phyloP scores from a whole-genome alignment of 2,113 vertebrate species.

The Ailuropoda melanoleuca region DNA sequence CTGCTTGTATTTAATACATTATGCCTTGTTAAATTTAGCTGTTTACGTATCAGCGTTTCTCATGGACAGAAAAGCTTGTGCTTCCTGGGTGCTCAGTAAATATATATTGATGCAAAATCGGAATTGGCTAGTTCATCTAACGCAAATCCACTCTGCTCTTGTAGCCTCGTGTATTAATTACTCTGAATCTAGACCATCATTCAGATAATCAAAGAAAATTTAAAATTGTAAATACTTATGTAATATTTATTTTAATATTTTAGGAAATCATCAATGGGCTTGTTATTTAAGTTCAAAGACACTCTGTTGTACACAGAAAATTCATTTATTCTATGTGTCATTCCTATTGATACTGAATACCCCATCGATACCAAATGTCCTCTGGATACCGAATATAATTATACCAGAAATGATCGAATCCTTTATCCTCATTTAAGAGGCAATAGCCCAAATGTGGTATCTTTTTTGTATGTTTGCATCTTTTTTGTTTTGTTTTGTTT shows the following conservation, averaged over 20 bases:
- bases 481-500: background rate
- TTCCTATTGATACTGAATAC: background rate
- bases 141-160: background rate
- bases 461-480: background rate
- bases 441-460: background rate
- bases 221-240: background rate
- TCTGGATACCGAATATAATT: background rate
- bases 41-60: background rate
- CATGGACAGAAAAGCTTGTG: background rate
- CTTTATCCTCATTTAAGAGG: background rate
- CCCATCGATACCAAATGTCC: background rate
- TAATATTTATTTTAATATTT: background rate
- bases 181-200: background rate
- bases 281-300: background rate
- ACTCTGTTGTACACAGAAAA: background rate
- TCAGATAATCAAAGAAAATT: background rate
- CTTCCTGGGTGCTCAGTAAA: background rate
- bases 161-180: background rate
- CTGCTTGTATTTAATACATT: background rate
- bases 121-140: background rate
- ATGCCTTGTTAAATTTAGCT: background rate
- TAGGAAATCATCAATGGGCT: background rate
- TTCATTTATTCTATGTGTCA: conserved; percentile 18
- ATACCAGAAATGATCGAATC: background rate
- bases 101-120: background rate